phyloP scores from a whole-genome alignment of 2,888 invertebrate genomes.

The Bruchidius siliquastri region DNA sequence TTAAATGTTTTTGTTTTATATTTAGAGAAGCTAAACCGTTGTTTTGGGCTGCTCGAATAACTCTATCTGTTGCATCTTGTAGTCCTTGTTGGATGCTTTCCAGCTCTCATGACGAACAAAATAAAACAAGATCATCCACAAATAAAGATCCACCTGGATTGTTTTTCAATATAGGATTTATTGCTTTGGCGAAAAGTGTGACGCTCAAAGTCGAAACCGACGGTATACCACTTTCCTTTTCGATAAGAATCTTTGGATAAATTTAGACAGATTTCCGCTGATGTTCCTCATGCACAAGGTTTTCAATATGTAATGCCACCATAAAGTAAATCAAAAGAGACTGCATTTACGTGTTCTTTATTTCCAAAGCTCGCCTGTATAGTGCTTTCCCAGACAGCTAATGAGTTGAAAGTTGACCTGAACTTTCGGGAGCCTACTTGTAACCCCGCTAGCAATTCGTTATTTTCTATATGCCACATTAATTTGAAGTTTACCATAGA shows the following conservation, averaged over 20 bases:
- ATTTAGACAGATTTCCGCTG: slow-evolving; percentile 2
- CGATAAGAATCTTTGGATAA: not conserved
- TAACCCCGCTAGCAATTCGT: not conserved
- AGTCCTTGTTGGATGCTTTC: not conserved
- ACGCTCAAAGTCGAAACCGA: not conserved
- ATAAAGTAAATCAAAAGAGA: slow-evolving; percentile 2
- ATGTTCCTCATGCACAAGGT: not conserved
- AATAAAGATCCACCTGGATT: not conserved
- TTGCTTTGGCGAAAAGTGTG: not conserved
- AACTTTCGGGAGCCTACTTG: slow-evolving; percentile 1
- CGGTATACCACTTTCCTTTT: not conserved
- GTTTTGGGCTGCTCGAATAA: not conserved
- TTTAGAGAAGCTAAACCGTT: not conserved
- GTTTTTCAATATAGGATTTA: not conserved
- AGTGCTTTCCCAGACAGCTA: not conserved
- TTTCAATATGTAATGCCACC: slow-evolving; percentile 3
- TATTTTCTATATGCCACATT: not conserved
- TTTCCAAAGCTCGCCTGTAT: slow-evolving; percentile 1
- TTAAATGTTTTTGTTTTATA: not conserved
- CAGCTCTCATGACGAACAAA: not conserved
- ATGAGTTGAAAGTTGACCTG: not conserved
- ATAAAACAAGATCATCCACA: slow-evolving; percentile 1
- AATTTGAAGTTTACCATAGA: not conserved
- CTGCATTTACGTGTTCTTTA: not conserved
- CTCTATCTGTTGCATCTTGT: not conserved